Evolutionary conservation across 2,888 invertebrate species (phyloP), one percentile per base, ranked within the genome.

Genomic region (Augochlorella aurata): DNA sequence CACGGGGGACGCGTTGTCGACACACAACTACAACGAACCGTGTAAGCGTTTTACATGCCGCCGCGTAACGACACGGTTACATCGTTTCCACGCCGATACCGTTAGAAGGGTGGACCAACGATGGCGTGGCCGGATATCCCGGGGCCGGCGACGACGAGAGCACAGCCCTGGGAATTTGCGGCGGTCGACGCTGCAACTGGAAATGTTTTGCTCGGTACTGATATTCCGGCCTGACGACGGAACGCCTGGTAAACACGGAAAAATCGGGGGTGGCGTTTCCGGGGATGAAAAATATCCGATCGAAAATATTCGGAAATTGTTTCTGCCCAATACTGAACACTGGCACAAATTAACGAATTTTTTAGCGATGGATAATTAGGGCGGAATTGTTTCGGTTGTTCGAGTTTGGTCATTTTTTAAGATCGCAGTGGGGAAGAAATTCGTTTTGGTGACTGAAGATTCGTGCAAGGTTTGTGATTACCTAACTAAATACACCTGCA

Each of bases 101-200:
- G 71, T 67, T 70, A 58, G 49, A 49, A 49, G 72, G 72, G 72
- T 63, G 49, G 49, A 49, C 67, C 61, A 16, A 61, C 61, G 3
- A 61, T 29, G 61, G 29, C 29, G 2, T 29, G 29, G 29, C 14
- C 3, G 61, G 61, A 29, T 16, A 18, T 16, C 9, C 44, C 70
- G 52, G 63, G 66, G 63, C 54, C 72, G 68, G 73, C 83, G 74
- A 71, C 70, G 83, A 80, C 85, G 68, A 71, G 85, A 86, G 83
- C 85, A 80, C 84, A 82, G 81, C 82, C 86, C 84, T 77, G 87
- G 87, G 89, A 90, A 89, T 90, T 90, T 89, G 89, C 79, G 86
- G 90, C 87, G 80, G 79, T 81, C 87, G 79, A 69, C 14, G 69
- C 78, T 85, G 74, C 83, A 81, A 69, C 82, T 74, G 79, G 77